phyloP scores from a whole-genome alignment of 2,113 vertebrate genomes.

The Pao palembangensis region DNA sequence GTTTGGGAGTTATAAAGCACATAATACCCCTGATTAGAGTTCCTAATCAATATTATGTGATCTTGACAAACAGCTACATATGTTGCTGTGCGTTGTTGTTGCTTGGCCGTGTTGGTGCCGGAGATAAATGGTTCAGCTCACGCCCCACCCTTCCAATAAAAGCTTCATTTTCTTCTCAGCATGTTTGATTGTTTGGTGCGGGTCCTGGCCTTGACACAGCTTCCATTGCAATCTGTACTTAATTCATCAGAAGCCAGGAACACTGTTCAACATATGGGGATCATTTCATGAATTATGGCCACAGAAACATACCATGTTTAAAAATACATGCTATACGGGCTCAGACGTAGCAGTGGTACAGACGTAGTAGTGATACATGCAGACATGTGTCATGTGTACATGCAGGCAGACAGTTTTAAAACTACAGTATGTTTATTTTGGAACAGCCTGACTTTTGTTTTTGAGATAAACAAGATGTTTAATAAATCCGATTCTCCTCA shows the following conservation, averaged over 20 bases:
- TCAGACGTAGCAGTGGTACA: too few species aligned
- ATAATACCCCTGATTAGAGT: slow-evolving; percentile 26
- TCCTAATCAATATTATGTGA: slow-evolving; percentile 39
- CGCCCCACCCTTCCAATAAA: slow-evolving; percentile 21
- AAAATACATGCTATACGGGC: slow-evolving; percentile 50
- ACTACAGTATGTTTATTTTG: not conserved
- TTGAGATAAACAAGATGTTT: not conserved
- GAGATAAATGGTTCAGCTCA: slow-evolving; percentile 13
- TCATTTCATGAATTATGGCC: slow-evolving; percentile 59
- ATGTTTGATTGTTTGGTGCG: slow-evolving; percentile 28
- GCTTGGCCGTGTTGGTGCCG: slow-evolving; percentile 18
- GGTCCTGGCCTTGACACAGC: slow-evolving; percentile 10
- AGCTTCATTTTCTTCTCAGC: slow-evolving; percentile 8
- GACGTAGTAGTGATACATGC: slow-evolving; percentile 12
- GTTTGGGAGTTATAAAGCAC: slow-evolving; percentile 47
- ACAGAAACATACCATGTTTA: slow-evolving; percentile 75
- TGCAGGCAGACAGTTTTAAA: not conserved
- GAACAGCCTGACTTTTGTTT: not conserved
- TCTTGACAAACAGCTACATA: slow-evolving; percentile 34
- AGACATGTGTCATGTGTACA: slow-evolving; percentile 2
- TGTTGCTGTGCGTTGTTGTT: slow-evolving; percentile 38
- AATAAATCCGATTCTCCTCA: not conserved
- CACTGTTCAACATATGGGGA: slow-evolving; percentile 61
- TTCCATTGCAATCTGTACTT: slow-evolving; percentile 18
- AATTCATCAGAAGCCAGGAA: slow-evolving; percentile 56